A percentile compares a stretch with the other conserved stretches of the same genome.
Conservation (phyloP, 64 coral and sea anemone species). For the Montipora foliosa region DNA sequence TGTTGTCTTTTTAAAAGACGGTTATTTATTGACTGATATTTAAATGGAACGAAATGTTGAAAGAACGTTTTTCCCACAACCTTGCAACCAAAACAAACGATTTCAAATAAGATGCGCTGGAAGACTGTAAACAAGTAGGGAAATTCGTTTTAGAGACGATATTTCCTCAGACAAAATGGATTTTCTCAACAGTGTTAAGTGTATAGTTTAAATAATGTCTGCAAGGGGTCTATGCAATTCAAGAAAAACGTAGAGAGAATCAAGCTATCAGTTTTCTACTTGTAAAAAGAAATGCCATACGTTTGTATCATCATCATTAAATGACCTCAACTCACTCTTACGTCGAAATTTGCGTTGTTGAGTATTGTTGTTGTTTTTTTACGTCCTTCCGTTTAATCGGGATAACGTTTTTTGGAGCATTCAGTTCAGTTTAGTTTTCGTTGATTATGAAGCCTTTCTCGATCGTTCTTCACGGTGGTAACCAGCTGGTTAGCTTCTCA, state of each 20-base stretch:
- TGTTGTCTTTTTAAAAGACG: not conserved
- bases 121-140: not conserved
- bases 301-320: not conserved
- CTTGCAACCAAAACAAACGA: too few species aligned
- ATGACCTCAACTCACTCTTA: not conserved
- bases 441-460: too few species aligned
- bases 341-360: not conserved
- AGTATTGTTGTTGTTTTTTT: too few species aligned
- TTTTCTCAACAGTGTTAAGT: not conserved
- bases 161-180: not conserved
- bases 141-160: not conserved
- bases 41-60: not conserved
- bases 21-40: not conserved
- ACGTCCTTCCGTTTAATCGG: too few species aligned
- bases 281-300: not conserved
- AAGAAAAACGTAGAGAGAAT: not conserved
- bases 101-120: not conserved
- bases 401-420: too few species aligned
- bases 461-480: too few species aligned
- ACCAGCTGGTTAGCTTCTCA: too few species aligned
- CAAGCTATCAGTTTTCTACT: constrained; percentile 5
- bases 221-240: not conserved
- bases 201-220: not conserved
- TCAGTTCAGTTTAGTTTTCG: too few species aligned
- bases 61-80: not conserved